Percentiles rank a stretch among this genome's conserved stretches.
phyloP scores from a whole-genome alignment of 2,888 invertebrate species.

The Amphipyra berbera region DNA sequence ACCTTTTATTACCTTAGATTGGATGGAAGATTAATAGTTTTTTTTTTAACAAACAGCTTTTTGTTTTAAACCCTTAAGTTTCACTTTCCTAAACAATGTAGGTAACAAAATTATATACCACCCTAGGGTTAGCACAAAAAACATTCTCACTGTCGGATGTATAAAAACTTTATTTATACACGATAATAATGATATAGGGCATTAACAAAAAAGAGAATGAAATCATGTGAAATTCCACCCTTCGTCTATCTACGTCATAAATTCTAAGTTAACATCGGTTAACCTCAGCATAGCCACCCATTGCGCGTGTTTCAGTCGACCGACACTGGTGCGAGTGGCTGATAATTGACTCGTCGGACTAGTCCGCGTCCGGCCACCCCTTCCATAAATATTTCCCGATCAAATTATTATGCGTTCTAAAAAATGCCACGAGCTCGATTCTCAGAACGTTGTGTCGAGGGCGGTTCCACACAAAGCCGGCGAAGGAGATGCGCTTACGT shows the following conservation, averaged over 20 bases:
- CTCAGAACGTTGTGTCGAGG: constrained; percentile 82
- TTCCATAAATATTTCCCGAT: constrained; percentile 90
- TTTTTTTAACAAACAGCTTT: neutral
- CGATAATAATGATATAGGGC: constrained; percentile 62
- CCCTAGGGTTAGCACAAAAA: constrained; percentile 41
- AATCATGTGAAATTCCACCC: constrained; percentile 81
- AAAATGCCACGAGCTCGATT: constrained; percentile 87
- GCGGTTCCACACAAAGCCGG: constrained; percentile 85
- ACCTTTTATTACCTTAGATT: neutral
- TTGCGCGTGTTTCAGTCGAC: constrained; percentile 80
- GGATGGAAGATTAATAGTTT: neutral
- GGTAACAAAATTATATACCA: constrained; percentile 30
- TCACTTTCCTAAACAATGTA: constrained; percentile 19
- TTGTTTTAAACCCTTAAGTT: constrained; percentile 19
- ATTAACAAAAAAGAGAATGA: constrained; percentile 65
- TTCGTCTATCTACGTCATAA: constrained; percentile 79
- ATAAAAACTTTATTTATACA: constrained; percentile 66
- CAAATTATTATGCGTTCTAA: constrained; percentile 88
- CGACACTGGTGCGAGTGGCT: constrained; percentile 70
- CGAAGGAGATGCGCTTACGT: constrained; percentile 70
- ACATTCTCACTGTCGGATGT: constrained; percentile 44
- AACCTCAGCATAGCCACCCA: constrained; percentile 81
- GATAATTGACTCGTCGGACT: constrained; percentile 88
- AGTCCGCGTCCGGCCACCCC: constrained; percentile 84
- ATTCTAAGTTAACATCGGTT: constrained; percentile 77